These are phyloP conservation scores for Nasonia oneida DNA, from an alignment of 2,888 invertebrate genomes.

Conservation along the genomic window DNA sequence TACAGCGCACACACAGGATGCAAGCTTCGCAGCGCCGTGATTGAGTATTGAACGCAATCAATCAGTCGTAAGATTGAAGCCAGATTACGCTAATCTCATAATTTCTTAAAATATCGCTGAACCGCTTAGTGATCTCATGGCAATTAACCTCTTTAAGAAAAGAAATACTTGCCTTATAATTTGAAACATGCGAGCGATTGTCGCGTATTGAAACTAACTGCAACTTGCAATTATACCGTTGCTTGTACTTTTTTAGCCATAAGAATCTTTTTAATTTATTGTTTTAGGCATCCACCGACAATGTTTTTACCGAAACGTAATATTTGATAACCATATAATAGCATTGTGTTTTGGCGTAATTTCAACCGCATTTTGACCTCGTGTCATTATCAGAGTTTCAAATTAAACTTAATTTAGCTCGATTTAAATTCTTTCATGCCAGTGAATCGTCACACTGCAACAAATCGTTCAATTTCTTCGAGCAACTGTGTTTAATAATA, in stretches of 20 bases:
- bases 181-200: conserved; percentile 4
- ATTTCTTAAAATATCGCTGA: conserved; percentile 41
- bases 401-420: background rate
- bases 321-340: too few relatives aligned
- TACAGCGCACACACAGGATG: background rate
- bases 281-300: background rate
- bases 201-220: conserved; percentile 6
- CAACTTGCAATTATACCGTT: background rate
- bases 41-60: conserved; percentile 3
- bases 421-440: background rate
- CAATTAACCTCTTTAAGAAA: conserved; percentile 42
- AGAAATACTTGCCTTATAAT: conserved; percentile 12
- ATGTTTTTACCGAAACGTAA: background rate
- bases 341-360: too few relatives aligned
- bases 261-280: too few relatives aligned
- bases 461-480: background rate
- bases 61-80: conserved; percentile 35
- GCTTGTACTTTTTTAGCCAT: background rate
- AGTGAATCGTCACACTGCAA: background rate
- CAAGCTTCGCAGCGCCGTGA: background rate
- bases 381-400: background rate
- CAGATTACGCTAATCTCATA: conserved; percentile 30
- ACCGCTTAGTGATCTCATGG: conserved; percentile 24
- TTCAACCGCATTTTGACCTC: background rate
- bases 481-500: background rate